Evolutionary conservation across 2,888 invertebrate species (phyloP).

Genomic region (Germaria angustata): DNA sequence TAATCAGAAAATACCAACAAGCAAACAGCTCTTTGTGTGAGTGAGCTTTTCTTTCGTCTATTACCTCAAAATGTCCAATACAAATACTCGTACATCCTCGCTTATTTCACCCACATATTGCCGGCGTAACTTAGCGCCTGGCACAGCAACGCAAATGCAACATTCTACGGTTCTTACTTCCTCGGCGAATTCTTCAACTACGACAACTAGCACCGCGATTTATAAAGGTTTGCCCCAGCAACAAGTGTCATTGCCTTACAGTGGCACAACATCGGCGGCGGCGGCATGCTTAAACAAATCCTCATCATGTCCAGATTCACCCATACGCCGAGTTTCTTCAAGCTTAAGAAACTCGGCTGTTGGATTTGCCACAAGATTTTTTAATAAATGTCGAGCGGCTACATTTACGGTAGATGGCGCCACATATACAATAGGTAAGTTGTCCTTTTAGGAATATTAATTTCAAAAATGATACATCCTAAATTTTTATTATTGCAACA

Average conservation of each 20-base stretch:
- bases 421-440: slow-evolving; percentile 90
- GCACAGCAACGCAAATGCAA: slow-evolving; percentile 73
- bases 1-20: neutral
- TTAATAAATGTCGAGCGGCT: slow-evolving; percentile 92
- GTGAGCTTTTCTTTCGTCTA: neutral
- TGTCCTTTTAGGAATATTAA: too few relatives aligned
- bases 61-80: slow-evolving; percentile 71
- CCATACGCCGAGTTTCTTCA: slow-evolving; percentile 78
- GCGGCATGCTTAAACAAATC: slow-evolving; percentile 57
- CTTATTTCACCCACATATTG: slow-evolving; percentile 63
- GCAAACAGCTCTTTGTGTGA: neutral
- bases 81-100: slow-evolving; percentile 56
- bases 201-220: neutral
- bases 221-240: slow-evolving; percentile 54
- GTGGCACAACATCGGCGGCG: slow-evolving; percentile 37
- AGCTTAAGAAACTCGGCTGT: slow-evolving; percentile 77
- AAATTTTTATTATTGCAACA: too few relatives aligned
- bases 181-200: slow-evolving; percentile 22
- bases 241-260: slow-evolving; percentile 42
- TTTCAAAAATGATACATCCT: too few relatives aligned
- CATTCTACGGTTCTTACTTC: slow-evolving; percentile 38
- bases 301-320: slow-evolving; percentile 77
- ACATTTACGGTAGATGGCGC: slow-evolving; percentile 93
- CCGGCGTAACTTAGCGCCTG: slow-evolving; percentile 71
- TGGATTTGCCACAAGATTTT: slow-evolving; percentile 81